A percentile compares a stretch with the other conserved stretches of the same genome.
These are phyloP conservation scores for Cryptotis parvus DNA, from an alignment of 2,113 vertebrate species.

Conservation along the genomic window DNA sequence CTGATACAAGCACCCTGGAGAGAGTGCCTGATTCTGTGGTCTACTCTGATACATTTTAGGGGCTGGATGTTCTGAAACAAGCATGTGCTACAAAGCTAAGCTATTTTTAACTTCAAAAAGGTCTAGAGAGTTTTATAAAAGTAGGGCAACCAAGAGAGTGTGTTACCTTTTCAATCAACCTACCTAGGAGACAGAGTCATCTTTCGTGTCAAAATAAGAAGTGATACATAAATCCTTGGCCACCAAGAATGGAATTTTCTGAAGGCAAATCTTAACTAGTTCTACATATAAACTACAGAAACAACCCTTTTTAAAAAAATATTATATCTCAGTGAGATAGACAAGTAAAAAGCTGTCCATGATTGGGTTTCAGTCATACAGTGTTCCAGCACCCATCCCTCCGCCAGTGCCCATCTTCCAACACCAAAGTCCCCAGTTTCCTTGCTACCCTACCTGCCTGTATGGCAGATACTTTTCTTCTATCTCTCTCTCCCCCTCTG, in stretches of 20 bases:
- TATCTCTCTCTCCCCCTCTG: no score
- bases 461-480: no score
- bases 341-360: no score
- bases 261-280: conserved; percentile 20
- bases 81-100: conserved; percentile 35
- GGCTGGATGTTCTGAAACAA: background rate
- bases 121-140: conserved; percentile 63
- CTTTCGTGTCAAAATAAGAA: conserved; percentile 68
- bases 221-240: background rate
- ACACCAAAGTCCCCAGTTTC: no score
- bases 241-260: conserved; percentile 35
- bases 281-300: conserved; percentile 38
- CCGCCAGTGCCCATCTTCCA: no score
- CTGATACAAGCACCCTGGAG: background rate
- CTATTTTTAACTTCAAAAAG: conserved; percentile 70
- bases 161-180: conserved; percentile 51
- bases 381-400: no score
- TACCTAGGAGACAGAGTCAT: conserved; percentile 70
- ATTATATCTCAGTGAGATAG: no score
- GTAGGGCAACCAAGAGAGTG: conserved; percentile 59
- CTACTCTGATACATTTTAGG: background rate
- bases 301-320: no score
- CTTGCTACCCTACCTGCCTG: no score
- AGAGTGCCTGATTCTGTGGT: background rate
- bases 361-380: no score